Evolutionary conservation across 2,797 vertebrate species (phyloP), one percentile per base, ranked within the genome.

Genomic region (Myotis vivesi): DNA sequence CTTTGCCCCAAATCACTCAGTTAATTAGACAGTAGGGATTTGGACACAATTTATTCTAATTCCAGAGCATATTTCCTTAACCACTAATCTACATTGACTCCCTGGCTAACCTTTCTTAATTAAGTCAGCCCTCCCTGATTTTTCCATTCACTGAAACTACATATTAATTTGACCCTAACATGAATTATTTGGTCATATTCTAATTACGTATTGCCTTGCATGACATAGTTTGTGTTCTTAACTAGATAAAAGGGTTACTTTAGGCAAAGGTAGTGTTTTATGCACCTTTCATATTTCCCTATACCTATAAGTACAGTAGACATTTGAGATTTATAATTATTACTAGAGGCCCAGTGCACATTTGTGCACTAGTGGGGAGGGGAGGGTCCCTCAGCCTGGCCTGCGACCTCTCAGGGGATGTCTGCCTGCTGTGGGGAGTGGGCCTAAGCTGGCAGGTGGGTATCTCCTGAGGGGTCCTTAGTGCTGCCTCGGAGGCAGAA

Each of bases 101-200:
- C 72, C 38, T 87, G 51, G 69, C 44, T 55, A 84, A 30, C n/a
- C n/a, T 93, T 55, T 12, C 6, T 81, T 87, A 84, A 77, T 82
- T 73, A 77, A 93, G 22, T 10, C 30, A 75, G 12, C 30, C 49
- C 38, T 82, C 30, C 46, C 64, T 0, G 4, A n/a, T 28, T 89
- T 94, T 91, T 72, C 69, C 46, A 20, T 87, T 96, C 23, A 33
- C 23, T 84, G 38, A 94, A 92, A 93, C 33, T 73, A 69, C 76
- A 44, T 90, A 64, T 89, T 96, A 53, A 96, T 89, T 69, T 94
- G 68, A 79, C 59, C 30, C 8, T 72, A 46, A 41, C 5, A 77
- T 89, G 36, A 81, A 82, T 81, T 84, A 95, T 55, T 86, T 95
- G 19, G n/a, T 75, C 46, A 75, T 64, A 75, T 71, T 94, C 3